These are phyloP conservation scores for Chymomyza procnemis DNA, from an alignment of 2,888 invertebrate genomes.

Conservation along the genomic window DNA sequence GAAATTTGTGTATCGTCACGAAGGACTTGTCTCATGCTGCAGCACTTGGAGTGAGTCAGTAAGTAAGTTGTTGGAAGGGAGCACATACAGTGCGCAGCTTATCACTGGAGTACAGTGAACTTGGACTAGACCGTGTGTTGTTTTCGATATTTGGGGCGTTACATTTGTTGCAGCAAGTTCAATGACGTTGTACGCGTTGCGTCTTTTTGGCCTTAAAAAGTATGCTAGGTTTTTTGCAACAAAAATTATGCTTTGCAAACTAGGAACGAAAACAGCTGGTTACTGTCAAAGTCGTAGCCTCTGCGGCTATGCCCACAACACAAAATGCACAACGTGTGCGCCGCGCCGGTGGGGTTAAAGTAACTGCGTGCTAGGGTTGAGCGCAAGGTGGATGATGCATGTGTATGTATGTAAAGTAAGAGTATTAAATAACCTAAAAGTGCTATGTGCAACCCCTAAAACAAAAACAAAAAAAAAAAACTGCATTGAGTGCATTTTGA, in stretches of 20 bases:
- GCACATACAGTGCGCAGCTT: constrained; percentile 30
- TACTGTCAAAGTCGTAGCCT: not conserved
- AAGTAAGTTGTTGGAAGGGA: not conserved
- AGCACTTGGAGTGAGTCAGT: not conserved
- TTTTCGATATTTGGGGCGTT: constrained; percentile 58
- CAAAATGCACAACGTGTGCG: not conserved
- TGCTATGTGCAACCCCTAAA: not conserved
- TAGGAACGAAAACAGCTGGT: not conserved
- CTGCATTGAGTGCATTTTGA: not conserved
- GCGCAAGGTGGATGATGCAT: constrained; percentile 70
- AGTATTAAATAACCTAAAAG: not conserved
- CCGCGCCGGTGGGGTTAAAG: not conserved
- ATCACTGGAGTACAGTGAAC: constrained; percentile 62
- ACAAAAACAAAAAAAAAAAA: not conserved
- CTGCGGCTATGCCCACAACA: not conserved
- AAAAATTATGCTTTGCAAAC: not conserved
- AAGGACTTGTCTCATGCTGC: not conserved
- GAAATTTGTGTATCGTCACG: constrained; percentile 62
- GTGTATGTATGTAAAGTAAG: too few relatives aligned
- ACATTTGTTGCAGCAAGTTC: constrained; percentile 50
- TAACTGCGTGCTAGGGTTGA: not conserved
- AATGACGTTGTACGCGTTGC: constrained; percentile 29
- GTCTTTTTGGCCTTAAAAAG: not conserved
- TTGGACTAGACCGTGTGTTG: constrained; percentile 6
- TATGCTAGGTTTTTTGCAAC: not conserved